Evolutionary conservation across 2,797 vertebrate genomes (phyloP).

Genomic region (Rhadinocentrus ornatus): DNA sequence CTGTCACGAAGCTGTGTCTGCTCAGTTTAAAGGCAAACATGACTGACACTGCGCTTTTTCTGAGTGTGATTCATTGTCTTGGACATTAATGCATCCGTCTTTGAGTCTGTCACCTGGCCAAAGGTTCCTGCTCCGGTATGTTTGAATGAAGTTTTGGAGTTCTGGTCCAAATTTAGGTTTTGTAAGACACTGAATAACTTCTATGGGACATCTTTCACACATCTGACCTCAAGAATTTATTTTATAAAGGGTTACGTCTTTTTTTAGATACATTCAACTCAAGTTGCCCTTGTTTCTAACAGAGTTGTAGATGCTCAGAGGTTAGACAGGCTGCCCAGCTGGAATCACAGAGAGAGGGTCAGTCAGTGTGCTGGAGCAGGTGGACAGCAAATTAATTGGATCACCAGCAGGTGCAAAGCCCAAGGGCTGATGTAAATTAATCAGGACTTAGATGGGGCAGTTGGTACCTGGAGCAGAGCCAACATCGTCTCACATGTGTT

Average conservation of each 20-base stretch:
- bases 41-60: slow-evolving; percentile 35
- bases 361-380: slow-evolving; percentile 74
- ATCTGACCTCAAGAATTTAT: too few relatives aligned
- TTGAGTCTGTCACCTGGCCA: slow-evolving; percentile 54
- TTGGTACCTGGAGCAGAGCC: slow-evolving; percentile 77
- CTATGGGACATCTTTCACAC: not conserved
- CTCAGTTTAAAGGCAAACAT: slow-evolving; percentile 55
- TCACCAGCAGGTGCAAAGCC: slow-evolving; percentile 82
- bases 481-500: slow-evolving; percentile 74
- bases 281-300: slow-evolving; percentile 36
- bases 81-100: slow-evolving; percentile 34
- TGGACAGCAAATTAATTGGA: slow-evolving; percentile 76
- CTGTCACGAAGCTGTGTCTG: slow-evolving; percentile 55
- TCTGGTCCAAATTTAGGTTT: not conserved
- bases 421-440: slow-evolving; percentile 78
- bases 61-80: slow-evolving; percentile 45
- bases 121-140: slow-evolving; percentile 40
- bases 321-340: slow-evolving; percentile 58
- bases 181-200: not conserved
- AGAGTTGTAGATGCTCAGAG: slow-evolving; percentile 47
- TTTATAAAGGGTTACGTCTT: not conserved
- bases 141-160: not conserved
- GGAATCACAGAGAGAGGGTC: slow-evolving; percentile 57
- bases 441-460: slow-evolving; percentile 77
- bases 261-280: slow-evolving; percentile 21